Conservation (phyloP, 2,888 invertebrate genomes). For the Drosophila anomelani region DNA sequence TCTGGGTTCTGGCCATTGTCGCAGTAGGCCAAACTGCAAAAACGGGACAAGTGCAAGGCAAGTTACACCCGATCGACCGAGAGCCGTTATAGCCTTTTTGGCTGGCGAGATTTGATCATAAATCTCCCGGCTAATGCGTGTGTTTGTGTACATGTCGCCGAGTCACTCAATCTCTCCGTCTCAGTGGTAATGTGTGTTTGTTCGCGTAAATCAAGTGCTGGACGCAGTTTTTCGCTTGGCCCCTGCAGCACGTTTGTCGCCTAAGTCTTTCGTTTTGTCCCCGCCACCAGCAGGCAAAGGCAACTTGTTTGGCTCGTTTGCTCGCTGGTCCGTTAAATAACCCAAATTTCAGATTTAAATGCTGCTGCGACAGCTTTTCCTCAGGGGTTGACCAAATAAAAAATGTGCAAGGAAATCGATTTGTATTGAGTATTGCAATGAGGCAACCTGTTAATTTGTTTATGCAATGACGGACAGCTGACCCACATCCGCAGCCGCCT, state of each 20-base stretch:
- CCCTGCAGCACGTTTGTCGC: constrained; percentile 46
- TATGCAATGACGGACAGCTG: constrained; percentile 42
- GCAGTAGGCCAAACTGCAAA: constrained; percentile 27
- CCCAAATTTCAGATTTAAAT: constrained; percentile 64
- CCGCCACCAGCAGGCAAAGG: constrained; percentile 11
- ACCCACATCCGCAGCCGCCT: constrained; percentile 34
- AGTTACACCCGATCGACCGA: constrained; percentile 44
- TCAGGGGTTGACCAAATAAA: constrained; percentile 26
- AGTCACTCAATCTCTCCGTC: constrained; percentile 14
- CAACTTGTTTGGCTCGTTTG: constrained; percentile 69
- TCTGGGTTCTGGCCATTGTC: constrained; percentile 14
- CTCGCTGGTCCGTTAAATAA: constrained; percentile 68
- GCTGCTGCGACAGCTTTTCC: constrained; percentile 49
- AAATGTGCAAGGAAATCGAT: constrained; percentile 56
- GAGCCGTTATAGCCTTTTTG: constrained; percentile 58
- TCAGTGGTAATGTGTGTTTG: constrained; percentile 49
- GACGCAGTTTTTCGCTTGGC: constrained; percentile 56
- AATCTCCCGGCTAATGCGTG: constrained; percentile 17
- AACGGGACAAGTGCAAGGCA: constrained; percentile 69
- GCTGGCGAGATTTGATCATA: constrained; percentile 29
- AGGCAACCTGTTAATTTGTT: constrained; percentile 50
- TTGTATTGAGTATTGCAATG: constrained; percentile 27
- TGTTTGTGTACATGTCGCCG: constrained; percentile 19
- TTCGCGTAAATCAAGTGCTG: constrained; percentile 53
- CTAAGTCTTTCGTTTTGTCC: constrained; percentile 54